These are phyloP conservation scores for Mormyrops attenuatus DNA, from an alignment of 2,797 vertebrate species.

Conservation along the genomic window DNA sequence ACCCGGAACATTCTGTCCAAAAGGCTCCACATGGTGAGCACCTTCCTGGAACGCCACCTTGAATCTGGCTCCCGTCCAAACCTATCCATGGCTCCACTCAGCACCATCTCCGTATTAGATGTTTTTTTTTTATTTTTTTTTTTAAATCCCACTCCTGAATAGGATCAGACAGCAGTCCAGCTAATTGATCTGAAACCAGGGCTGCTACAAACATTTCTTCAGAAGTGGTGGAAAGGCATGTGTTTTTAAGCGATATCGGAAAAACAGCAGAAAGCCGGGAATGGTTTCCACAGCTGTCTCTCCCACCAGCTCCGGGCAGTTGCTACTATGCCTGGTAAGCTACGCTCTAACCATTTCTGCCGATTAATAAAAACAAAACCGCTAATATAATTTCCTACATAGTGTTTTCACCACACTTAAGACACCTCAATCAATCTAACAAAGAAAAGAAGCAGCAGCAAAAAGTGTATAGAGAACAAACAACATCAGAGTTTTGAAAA, in stretches of 20 bases:
- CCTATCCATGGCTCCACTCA: constrained; percentile 12
- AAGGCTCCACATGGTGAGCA: background rate
- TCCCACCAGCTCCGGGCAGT: constrained; percentile 5
- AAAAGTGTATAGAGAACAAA: background rate
- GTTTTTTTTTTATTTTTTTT: background rate
- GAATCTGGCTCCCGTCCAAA: background rate
- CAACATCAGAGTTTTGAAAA: background rate
- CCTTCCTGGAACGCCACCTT: constrained; percentile 21
- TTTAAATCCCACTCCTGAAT: background rate
- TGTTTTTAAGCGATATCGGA: constrained; percentile 38
- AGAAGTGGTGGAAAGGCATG: constrained; percentile 25
- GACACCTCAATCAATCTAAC: background rate
- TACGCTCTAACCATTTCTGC: background rate
- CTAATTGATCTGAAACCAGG: constrained; percentile 35
- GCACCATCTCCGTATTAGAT: background rate
- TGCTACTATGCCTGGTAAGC: background rate
- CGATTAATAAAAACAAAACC: background rate
- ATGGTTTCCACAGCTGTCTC: constrained; percentile 25
- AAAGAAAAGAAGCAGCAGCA: background rate
- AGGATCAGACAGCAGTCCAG: constrained; percentile 5
- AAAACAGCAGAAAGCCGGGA: constrained; percentile 36
- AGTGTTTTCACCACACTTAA: background rate
- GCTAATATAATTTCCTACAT: background rate
- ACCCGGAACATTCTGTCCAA: constrained; percentile 17
- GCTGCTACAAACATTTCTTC: constrained; percentile 36